Evolutionary conservation across 2,113 vertebrate genomes (phyloP), one percentile per base, ranked within the genome.

Genomic region (Zosterops lateralis): DNA sequence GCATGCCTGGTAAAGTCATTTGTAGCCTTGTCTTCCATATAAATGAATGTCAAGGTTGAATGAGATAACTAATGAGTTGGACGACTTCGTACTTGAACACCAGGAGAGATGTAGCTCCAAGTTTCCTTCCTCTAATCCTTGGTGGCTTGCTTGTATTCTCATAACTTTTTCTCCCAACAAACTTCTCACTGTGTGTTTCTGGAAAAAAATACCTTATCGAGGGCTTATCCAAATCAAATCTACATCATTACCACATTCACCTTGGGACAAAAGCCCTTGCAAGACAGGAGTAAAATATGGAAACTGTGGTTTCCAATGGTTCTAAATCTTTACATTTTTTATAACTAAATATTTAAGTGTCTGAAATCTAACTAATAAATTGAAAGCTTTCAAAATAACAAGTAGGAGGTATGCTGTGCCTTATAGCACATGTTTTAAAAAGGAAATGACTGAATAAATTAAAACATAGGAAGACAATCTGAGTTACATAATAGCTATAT

Each of bases 381-480:
- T 64, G 57, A 82, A 86, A 87, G 50, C 54, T 90, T 93, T 89
- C 92, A 92, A 91, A 95, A 95, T 91, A 82, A 80, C 78, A 87
- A 76, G 72, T 82, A 83, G 84, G 74, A 93, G 79, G 64, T 82
- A 74, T 48, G 15, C 60, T 80, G 60, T 79, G 79, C 67, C 61
- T 58, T 89, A 72, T 66, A 93, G 71, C 71, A 66, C 34, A 62
- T 95, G 93, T 91, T 95, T 97, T 77, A 83, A 85, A 95, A 90
- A 95, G 94, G 95, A 95, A 95, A 95, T 95, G 93, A 94, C 94
- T 91, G 94, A 95, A 93, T 95, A 95, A 95, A 95, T 95, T 92
- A 95, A 96, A 96, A 95, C 87, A 93, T 57, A 81, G 89, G 91
- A 90, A 96, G 96, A 93, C 87, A 95, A 95, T 96, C 96, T 95